Evolutionary conservation across 2,797 vertebrate genomes (phyloP).

Genomic region (Pelobates cultripes): DNA sequence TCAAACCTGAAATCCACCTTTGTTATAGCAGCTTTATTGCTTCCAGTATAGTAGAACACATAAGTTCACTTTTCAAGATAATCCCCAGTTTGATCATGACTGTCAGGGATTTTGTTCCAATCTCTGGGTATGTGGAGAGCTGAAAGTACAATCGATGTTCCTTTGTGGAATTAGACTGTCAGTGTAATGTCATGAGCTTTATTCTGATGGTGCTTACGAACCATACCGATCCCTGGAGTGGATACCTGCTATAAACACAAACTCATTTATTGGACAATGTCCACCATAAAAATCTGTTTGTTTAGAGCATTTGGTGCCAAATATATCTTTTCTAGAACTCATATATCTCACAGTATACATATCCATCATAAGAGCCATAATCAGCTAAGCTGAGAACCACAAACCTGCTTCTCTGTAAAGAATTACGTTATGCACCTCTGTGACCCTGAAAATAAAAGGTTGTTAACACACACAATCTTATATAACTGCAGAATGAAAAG

Average conservation of each 20-base stretch:
- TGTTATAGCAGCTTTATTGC: slow-evolving; percentile 5
- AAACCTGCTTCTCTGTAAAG: no score
- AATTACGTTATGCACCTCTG: no score
- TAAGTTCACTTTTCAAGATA: slow-evolving; percentile 8
- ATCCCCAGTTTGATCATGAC: slow-evolving; percentile 13
- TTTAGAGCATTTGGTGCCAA: background rate
- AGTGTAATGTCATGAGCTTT: slow-evolving; percentile 1
- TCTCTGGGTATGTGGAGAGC: slow-evolving; percentile 9
- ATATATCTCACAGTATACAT: background rate
- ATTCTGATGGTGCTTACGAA: slow-evolving; percentile 18
- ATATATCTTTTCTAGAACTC: background rate
- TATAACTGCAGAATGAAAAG: no score
- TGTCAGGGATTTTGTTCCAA: slow-evolving; percentile 5
- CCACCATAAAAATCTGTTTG: slow-evolving; percentile 13
- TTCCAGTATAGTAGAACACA: slow-evolving; percentile 9
- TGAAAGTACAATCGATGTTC: slow-evolving; percentile 10
- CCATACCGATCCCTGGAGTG: slow-evolving; percentile 6
- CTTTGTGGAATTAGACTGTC: slow-evolving; percentile 5
- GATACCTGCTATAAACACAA: background rate
- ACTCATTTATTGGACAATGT: background rate
- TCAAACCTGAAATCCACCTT: background rate
- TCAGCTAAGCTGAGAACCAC: no score
- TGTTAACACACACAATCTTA: no score
- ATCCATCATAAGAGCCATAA: background rate
- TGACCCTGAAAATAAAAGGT: no score